phyloP scores from a whole-genome alignment of 2,797 vertebrate species.

The Chaetophractus vellerosus region DNA sequence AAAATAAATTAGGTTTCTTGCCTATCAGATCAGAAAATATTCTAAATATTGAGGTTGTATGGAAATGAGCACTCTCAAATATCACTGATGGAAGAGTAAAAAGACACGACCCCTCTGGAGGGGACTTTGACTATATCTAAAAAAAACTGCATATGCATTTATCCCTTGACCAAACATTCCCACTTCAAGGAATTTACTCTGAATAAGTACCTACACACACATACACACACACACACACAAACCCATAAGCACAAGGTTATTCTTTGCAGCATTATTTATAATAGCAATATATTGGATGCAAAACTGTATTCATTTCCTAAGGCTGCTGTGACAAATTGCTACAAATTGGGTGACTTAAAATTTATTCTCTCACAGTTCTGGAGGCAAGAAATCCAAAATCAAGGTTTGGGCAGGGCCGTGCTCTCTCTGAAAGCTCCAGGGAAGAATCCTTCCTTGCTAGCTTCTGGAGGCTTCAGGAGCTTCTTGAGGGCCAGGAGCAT shows the following conservation, averaged over 20 bases:
- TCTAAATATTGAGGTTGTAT: not conserved
- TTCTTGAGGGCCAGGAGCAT: too few relatives aligned
- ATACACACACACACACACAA: not conserved
- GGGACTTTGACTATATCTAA: too few relatives aligned
- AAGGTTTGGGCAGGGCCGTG: too few relatives aligned
- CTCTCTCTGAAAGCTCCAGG: too few relatives aligned
- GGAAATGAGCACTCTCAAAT: not conserved
- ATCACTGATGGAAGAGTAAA: not conserved
- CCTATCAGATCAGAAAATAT: not conserved
- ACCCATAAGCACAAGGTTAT: not conserved
- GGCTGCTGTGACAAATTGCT: too few relatives aligned
- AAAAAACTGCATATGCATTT: not conserved
- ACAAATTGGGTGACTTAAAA: too few relatives aligned
- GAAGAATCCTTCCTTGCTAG: too few relatives aligned
- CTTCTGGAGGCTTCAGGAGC: too few relatives aligned
- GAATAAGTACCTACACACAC: not conserved
- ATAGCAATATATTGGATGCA: not conserved
- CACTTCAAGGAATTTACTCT: not conserved
- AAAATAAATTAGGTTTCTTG: not conserved
- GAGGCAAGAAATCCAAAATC: too few relatives aligned
- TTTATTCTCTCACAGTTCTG: too few relatives aligned
- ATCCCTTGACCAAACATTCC: not conserved
- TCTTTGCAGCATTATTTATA: constrained; percentile 17
- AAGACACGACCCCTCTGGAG: not conserved
- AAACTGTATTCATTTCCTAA: too few relatives aligned